Conservation (phyloP, 2,797 vertebrate genomes). For the Corythornis leucogaster region DNA sequence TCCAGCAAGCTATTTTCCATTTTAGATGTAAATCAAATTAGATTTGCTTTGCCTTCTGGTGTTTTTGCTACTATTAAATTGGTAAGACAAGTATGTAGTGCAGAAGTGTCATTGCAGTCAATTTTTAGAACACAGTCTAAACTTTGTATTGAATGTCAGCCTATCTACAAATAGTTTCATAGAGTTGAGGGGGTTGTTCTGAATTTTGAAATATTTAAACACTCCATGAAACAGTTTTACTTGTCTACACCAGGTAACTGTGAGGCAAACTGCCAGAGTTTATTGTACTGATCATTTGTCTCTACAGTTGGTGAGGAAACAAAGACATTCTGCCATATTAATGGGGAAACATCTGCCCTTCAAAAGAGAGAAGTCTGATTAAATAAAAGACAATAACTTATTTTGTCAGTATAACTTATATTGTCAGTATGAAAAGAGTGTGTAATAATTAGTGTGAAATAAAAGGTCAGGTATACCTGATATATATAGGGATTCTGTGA, state of each 20-base stretch:
- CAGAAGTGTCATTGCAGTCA: neutral
- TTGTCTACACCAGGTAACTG: slow-evolving; percentile 7
- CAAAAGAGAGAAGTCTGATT: slow-evolving; percentile 45
- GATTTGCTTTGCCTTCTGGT: neutral
- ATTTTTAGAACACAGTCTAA: neutral
- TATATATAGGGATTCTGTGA: neutral
- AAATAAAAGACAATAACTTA: slow-evolving; percentile 56
- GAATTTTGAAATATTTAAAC: slow-evolving; percentile 14
- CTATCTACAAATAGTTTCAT: neutral
- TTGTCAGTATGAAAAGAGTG: slow-evolving; percentile 3
- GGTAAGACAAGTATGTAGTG: neutral
- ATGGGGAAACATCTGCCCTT: slow-evolving; percentile 61
- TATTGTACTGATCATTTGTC: slow-evolving; percentile 48
- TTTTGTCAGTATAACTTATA: slow-evolving; percentile 38
- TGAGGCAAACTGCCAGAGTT: slow-evolving; percentile 45
- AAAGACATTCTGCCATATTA: slow-evolving; percentile 58
- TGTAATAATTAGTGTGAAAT: slow-evolving; percentile 45
- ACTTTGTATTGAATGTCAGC: neutral
- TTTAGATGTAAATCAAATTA: neutral
- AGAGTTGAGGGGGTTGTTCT: neutral
- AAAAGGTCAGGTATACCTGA: neutral
- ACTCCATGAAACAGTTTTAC: neutral
- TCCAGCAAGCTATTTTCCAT: neutral
- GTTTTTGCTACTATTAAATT: neutral
- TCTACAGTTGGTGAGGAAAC: slow-evolving; percentile 47